Evolutionary conservation across 1,140 invertebrate species (phyloP).

Genomic region (Hycleus phaleratus): DNA sequence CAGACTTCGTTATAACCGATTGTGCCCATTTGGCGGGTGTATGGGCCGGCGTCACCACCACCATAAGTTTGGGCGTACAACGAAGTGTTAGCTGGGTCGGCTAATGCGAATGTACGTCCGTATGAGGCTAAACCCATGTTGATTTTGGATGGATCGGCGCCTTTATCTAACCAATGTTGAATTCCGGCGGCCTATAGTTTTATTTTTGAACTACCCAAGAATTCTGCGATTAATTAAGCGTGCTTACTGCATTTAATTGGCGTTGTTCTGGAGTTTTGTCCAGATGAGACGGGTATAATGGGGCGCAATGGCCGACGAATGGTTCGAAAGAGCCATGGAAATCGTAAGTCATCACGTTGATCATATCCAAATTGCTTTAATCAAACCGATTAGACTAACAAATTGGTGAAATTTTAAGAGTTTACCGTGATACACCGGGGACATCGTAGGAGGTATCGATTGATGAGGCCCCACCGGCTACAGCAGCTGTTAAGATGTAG

Average conservation of each 20-base stretch:
- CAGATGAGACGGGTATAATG: conserved; percentile 43
- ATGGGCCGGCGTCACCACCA: conserved; percentile 57
- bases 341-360: conserved; percentile 61
- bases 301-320: conserved; percentile 48
- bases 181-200: conserved; percentile 31
- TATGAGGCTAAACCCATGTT: conserved; percentile 58
- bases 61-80: conserved; percentile 46
- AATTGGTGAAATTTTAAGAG: neutral
- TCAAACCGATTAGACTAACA: neutral
- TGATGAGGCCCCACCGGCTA: neutral
- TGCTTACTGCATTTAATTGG: conserved; percentile 34
- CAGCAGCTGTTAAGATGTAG: neutral
- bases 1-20: conserved; percentile 58
- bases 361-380: conserved; percentile 47
- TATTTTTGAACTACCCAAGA: neutral
- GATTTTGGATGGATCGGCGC: conserved; percentile 50
- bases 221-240: neutral
- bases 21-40: conserved; percentile 59
- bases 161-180: conserved; percentile 37
- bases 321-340: conserved; percentile 56
- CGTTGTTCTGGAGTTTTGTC: conserved; percentile 35
- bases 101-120: conserved; percentile 58
- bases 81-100: conserved; percentile 40
- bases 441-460: conserved; percentile 3
- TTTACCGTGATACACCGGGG: neutral